Evolutionary conservation across 23 tunicate genomes (phyloP), one percentile per base, ranked within the genome.

Genomic region (Styela clava): DNA sequence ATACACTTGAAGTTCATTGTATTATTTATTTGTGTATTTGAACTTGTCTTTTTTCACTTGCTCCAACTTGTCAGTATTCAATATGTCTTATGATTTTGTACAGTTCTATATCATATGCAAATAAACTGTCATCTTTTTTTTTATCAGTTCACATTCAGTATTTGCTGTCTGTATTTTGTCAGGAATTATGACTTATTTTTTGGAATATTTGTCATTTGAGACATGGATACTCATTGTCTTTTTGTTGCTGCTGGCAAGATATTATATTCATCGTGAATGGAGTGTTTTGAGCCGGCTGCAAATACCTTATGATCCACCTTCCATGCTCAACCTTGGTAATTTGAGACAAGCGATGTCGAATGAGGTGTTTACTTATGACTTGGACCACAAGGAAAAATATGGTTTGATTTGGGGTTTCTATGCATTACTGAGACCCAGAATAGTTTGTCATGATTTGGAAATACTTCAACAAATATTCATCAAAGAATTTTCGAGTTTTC

Each of bases 221-320:
- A 44, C 56, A 44, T 44, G 56, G 56, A 44, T 44, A 44, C 71
- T 52, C 63, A 79, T 79, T 23, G 44, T 16, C 84, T 84, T 5
- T 79, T 73, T 35, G 62, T 70, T 9, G 69, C 51, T 16, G 51
- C 80, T 35, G 34, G 3, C 24, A 70, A 89, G 95, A 26, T 84
- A 25, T 27, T 89, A 89, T 65, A 62, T 85, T 36, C 32, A 89
- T 26, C 63, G 44, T 31, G 64, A 78, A 36, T 85, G 78, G 86
- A 52, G 33, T 25, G 83, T 89, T 28, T 74, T 89, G 67, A 84
- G 80, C 22, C 52, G 81, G 1, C 79, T 85, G 20, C 74, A 81
- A 35, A 84, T 89, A 68, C 95, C 95, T 23, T 88, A 89, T 76
- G 86, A 89, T 56, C 86, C 83, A 2, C 95, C 95, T n/a, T 35